These are phyloP conservation scores for Oplegnathus fasciatus DNA, from an alignment of 2,113 vertebrate species.

Conservation along the genomic window DNA sequence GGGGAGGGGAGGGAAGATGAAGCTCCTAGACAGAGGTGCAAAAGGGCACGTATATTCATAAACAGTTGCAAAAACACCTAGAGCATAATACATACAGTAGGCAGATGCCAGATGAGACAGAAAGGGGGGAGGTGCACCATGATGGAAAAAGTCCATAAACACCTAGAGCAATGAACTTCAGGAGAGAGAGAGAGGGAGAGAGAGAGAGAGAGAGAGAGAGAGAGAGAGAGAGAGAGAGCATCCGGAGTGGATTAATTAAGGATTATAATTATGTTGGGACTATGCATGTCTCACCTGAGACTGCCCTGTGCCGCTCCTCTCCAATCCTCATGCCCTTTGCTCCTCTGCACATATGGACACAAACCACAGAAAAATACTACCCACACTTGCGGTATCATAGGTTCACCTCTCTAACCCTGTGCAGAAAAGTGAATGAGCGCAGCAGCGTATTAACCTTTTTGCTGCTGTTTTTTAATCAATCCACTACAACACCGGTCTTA, in stretches of 20 bases:
- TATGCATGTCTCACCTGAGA: constrained; percentile 78
- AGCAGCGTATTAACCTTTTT: constrained; percentile 55
- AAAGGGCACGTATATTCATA: constrained; percentile 78
- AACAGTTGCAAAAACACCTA: constrained; percentile 73
- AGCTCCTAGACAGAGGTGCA: constrained; percentile 68
- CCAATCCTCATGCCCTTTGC: constrained; percentile 71
- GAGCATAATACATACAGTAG: constrained; percentile 66
- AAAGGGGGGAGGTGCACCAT: constrained; percentile 42
- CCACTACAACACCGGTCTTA: constrained; percentile 2
- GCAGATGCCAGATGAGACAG: constrained; percentile 73
- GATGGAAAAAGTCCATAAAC: constrained; percentile 75
- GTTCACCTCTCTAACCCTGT: constrained; percentile 56
- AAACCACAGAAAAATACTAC: constrained; percentile 73
- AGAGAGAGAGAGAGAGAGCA: constrained; percentile 37
- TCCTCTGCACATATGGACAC: constrained; percentile 69
- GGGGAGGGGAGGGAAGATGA: constrained; percentile 19
- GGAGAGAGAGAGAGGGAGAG: constrained; percentile 26
- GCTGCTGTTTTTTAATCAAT: constrained; percentile 40
- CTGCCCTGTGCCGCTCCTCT: constrained; percentile 62
- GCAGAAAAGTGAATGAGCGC: constrained; percentile 51
- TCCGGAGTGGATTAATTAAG: constrained; percentile 84
- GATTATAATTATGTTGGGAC: constrained; percentile 84
- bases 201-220: constrained; percentile 26
- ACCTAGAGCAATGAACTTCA: constrained; percentile 69
- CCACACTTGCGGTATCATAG: constrained; percentile 50